These are phyloP conservation scores for Phymastichus coffea DNA, from an alignment of 1,140 invertebrate species.

Conservation along the genomic window DNA sequence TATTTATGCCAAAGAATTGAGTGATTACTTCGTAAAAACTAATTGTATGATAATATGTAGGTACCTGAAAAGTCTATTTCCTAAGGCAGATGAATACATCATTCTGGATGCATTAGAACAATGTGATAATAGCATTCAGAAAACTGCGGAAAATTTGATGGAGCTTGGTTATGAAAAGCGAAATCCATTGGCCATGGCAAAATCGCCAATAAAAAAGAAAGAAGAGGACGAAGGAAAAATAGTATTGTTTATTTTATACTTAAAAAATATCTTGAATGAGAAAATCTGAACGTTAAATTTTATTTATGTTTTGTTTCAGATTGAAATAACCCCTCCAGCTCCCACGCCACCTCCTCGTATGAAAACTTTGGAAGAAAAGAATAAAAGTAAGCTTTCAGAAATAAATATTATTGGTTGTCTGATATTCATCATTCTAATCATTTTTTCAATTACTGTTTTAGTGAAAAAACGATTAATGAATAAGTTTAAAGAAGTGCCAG, in stretches of 20 bases:
- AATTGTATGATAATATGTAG: too few relatives aligned
- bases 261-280: too few relatives aligned
- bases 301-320: too few relatives aligned
- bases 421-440: slow-evolving; percentile 13
- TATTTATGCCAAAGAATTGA: too few relatives aligned
- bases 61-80: slow-evolving; percentile 88
- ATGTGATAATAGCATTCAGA: slow-evolving; percentile 86
- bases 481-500: slow-evolving; percentile 73
- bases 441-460: slow-evolving; percentile 53
- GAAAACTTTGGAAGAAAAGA: slow-evolving; percentile 73
- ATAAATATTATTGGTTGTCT: slow-evolving; percentile 2
- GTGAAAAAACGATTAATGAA: slow-evolving; percentile 74
- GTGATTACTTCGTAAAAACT: too few relatives aligned
- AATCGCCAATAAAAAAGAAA: slow-evolving; percentile 54
- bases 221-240: slow-evolving; percentile 51
- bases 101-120: slow-evolving; percentile 80
- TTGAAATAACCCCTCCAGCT: slow-evolving; percentile 31
- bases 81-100: slow-evolving; percentile 86
- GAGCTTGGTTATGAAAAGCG: slow-evolving; percentile 80
- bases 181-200: slow-evolving; percentile 60
- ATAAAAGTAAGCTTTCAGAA: slow-evolving; percentile 61
- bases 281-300: too few relatives aligned
- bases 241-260: too few relatives aligned
- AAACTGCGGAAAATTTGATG: slow-evolving; percentile 75
- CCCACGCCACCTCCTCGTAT: slow-evolving; percentile 59